Conservation (phyloP, 2,888 invertebrate species). For the Asteroscopus sphinx region DNA sequence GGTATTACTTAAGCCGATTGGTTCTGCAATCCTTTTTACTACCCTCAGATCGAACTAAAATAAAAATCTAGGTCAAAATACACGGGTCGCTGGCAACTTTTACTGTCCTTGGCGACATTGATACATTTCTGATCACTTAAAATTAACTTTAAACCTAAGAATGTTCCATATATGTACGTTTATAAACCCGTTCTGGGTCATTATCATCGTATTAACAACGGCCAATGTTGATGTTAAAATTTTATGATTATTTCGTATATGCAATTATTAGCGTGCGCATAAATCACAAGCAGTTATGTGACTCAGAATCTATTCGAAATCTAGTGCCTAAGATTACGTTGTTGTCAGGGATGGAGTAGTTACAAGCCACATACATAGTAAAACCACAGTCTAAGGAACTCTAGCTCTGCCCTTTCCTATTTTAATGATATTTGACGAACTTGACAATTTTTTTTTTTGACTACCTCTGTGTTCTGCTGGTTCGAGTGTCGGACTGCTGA, state of each 20-base stretch:
- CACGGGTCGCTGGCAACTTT: constrained; percentile 67
- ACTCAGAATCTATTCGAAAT: constrained; percentile 19
- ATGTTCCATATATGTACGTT: constrained; percentile 16
- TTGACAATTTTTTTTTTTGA: too few relatives aligned
- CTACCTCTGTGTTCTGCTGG: too few relatives aligned
- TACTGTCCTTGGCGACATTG: constrained; percentile 70
- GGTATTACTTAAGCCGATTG: constrained; percentile 39
- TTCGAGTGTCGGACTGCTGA: too few relatives aligned
- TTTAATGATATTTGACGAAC: too few relatives aligned
- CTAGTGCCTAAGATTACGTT: constrained; percentile 2
- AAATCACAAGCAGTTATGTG: constrained; percentile 12
- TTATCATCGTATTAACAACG: constrained; percentile 44
- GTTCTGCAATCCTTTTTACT: constrained; percentile 57
- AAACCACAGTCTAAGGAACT: too few relatives aligned
- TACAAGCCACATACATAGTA: too few relatives aligned
- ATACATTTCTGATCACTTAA: constrained; percentile 38
- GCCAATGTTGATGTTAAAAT: constrained; percentile 31
- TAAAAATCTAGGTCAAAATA: constrained; percentile 66
- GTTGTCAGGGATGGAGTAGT: too few relatives aligned
- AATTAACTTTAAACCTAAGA: constrained; percentile 40
- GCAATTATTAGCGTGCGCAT: constrained; percentile 26
- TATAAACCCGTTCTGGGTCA: constrained; percentile 43
- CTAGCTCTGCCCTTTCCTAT: too few relatives aligned
- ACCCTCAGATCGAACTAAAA: constrained; percentile 36
- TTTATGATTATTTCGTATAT: constrained; percentile 23